Base-by-base conservation (phyloP, 2,888 invertebrate species). In the Protophormia terraenovae region DNA sequence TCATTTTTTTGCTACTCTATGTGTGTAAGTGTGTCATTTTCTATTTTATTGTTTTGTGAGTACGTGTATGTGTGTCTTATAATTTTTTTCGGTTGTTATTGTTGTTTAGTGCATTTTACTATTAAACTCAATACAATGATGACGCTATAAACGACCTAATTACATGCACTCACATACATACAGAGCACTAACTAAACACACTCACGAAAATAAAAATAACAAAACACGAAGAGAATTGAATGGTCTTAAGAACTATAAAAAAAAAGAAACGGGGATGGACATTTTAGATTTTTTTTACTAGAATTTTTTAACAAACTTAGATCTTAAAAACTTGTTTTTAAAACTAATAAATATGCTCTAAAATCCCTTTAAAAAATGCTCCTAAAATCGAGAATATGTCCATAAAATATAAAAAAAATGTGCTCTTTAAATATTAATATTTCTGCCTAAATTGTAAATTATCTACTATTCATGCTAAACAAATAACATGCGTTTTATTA, bases 121-220 rank as follows among this genome's bases (percentile, higher is more conserved):
- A 78, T 85, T 78, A 78, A 85, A 79, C 82, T 82, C 78, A 82
- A 81, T 79, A 77, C 81, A 79, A 78, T 73, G 82, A 86, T 86
- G 87, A 86, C 86, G 86, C 73, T 86, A 85, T 80, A 71, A 85
- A 84, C 87, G 87, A 86, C 84, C 87, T 77, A 86, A 85, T 86
- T 87, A 82, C 81, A 71, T 47, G 53, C 75, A 66, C 50, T 60
- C 41, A 60, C 16, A 64, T 27, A 45, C 12, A 24, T 14, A 24
- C 27, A 72, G 41, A 72, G 14, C 10, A 27, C 47, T 10, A 27
- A 29, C 29, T 64, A 32, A 22, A 27, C n/a, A 69, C 50, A 41
- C 47, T 58, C 14, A 58, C 45, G 24, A 72, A 55, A 62, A 67
- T 32, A 62, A 55, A 72, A 76, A 76, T 69, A 77, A 81, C 64